These are phyloP conservation scores for Temnothorax ravouxi DNA, from an alignment of 2,888 invertebrate genomes.

Conservation along the genomic window DNA sequence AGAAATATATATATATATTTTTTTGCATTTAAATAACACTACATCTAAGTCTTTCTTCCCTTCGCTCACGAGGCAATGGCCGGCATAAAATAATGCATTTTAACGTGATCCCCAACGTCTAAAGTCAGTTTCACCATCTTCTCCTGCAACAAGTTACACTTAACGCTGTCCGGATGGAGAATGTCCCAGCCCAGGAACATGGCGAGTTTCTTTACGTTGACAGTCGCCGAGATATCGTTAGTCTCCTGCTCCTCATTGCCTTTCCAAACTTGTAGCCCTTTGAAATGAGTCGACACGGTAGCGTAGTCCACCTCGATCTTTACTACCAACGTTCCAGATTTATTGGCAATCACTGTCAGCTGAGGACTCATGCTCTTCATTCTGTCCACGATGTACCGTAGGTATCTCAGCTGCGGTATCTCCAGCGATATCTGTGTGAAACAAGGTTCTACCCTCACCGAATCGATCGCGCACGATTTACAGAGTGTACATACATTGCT, in stretches of 20 bases:
- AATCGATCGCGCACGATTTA: neutral
- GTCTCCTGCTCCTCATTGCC: constrained; percentile 86
- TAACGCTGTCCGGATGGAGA: constrained; percentile 90
- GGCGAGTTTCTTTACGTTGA: constrained; percentile 93
- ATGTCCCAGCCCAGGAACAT: constrained; percentile 94
- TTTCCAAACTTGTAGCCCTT: constrained; percentile 90
- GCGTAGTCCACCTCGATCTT: constrained; percentile 94
- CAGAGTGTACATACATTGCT: neutral
- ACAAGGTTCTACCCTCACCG: constrained; percentile 58
- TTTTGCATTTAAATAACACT: constrained; percentile 58
- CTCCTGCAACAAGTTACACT: constrained; percentile 93
- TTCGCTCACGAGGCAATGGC: constrained; percentile 87
- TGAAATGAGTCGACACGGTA: constrained; percentile 93
- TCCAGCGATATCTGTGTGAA: constrained; percentile 91
- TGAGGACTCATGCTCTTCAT: constrained; percentile 93
- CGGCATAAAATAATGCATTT: constrained; percentile 93
- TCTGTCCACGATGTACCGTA: constrained; percentile 93
- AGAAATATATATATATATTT: constrained; percentile 51
- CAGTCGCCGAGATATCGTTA: constrained; percentile 88
- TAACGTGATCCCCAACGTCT: constrained; percentile 91
- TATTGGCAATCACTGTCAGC: constrained; percentile 91
- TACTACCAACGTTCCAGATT: constrained; percentile 90
- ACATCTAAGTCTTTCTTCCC: neutral
- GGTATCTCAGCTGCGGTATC: constrained; percentile 92
- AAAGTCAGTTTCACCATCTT: constrained; percentile 92